Conservation (phyloP, 2,797 vertebrate genomes). For the Pangasius sanitwongsei region DNA sequence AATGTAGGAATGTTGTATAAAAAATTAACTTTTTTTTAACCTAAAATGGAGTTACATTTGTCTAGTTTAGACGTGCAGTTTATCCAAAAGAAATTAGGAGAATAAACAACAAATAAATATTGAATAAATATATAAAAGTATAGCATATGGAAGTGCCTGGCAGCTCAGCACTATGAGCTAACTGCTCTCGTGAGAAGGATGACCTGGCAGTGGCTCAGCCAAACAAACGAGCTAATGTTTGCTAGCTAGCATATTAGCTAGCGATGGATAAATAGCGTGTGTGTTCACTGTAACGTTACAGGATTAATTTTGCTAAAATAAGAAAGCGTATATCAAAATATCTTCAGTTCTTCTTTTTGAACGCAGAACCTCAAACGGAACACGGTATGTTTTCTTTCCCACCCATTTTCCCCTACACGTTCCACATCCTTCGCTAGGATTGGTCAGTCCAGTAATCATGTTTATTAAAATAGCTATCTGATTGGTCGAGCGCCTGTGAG, state of each 20-base stretch:
- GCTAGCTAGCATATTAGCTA: not conserved
- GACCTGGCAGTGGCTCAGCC: slow-evolving; percentile 10
- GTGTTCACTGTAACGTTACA: not conserved
- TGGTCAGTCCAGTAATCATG: not conserved
- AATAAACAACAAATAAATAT: not conserved
- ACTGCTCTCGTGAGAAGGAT: not conserved
- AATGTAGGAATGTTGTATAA: not conserved
- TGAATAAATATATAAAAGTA: not conserved
- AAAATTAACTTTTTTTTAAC: not conserved
- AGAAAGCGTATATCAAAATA: not conserved
- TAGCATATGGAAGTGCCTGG: not conserved
- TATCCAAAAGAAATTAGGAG: too few species aligned
- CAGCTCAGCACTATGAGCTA: not conserved
- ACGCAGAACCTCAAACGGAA: not conserved
- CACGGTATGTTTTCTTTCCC: not conserved
- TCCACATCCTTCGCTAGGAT: not conserved
- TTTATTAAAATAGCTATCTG: not conserved
- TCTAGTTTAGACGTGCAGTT: not conserved
- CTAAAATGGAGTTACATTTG: not conserved
- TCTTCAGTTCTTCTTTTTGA: not conserved
- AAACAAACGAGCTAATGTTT: slow-evolving; percentile 3
- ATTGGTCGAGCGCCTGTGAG: not conserved
- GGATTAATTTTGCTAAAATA: not conserved
- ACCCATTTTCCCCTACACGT: not conserved
- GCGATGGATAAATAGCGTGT: not conserved